Base-by-base conservation (phyloP, 2,113 vertebrate genomes). In the Sitta europaea region DNA sequence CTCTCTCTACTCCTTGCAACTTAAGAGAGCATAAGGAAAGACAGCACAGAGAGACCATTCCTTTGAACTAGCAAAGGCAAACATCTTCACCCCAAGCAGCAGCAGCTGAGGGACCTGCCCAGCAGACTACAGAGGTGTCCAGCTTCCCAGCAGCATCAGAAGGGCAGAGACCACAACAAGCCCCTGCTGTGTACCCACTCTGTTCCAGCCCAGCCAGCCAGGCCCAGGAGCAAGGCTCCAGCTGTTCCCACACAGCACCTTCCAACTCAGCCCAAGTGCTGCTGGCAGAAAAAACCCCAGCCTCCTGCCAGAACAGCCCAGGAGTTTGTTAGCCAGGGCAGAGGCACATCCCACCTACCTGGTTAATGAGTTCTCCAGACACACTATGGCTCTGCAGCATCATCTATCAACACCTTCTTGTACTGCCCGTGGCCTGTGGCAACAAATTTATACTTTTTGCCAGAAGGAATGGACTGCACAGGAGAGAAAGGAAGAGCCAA, bases 381-480 rank as follows among this genome's bases (percentile, higher is more conserved):
- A 42, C 0, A 4, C 62, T 97, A 97, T 35, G 97, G 89, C 89
- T 96, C 95, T n/a, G 54, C 38, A 50, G 77, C 93, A 29, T 98
- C 97, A 0, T 98, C 97, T 94, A 96, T 86, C 45, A 97, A 93
- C 94, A 99, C 98, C 94, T 99, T 99, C 97, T 99, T 98, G 28
- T 99, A 99, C 91, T 99, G 99, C 36, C 99, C 99, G 1, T 99
- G 99, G 63, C 99, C 98, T 3, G 97, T 98, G 81, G 98, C 98
- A 97, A 99, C 98, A 86, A 99, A 99, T 90, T 98, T 99, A 66
- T 98, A 98, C 83, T 88, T 98, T 94, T 99, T 98, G 71, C 98
- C 97, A 68, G 98, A 91, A 2, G 97, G 94, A 78, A 71, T 57
- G 27, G 93, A 97, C 99, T 99, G 94, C 86, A 81, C 6, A 42